A percentile compares a stretch with the other conserved stretches of the same genome.
Evolutionary conservation across 1,140 invertebrate species (phyloP).

Genomic region (Danaus plexippus): DNA sequence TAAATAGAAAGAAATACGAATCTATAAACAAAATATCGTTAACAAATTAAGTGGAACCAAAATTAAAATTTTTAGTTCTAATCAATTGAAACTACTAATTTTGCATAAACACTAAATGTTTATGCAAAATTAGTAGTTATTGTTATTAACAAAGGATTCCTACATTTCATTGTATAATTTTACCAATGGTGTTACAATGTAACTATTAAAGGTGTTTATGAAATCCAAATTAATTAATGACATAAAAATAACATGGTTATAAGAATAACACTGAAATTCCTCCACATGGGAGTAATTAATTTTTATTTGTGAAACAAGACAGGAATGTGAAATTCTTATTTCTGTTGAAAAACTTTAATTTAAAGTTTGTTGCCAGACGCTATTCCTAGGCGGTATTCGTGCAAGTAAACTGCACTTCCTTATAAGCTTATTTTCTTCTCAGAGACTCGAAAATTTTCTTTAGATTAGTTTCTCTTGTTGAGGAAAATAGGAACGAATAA

Average conservation of each 20-base stretch:
- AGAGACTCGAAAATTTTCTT: conserved; percentile 68
- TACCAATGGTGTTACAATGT: no score
- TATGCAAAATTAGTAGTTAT: no score
- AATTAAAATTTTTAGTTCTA: no score
- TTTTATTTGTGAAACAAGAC: conserved; percentile 17
- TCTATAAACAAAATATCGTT: no score
- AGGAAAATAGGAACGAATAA: conserved; percentile 65
- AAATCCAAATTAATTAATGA: no score
- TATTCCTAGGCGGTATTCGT: conserved; percentile 57
- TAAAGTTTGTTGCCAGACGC: conserved; percentile 61
- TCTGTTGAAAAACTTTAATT: conserved; percentile 61
- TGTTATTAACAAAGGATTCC: no score
- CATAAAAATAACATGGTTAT: background rate
- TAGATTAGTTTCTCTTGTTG: conserved; percentile 71
- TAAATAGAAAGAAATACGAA: no score
- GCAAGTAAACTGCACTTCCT: conserved; percentile 65
- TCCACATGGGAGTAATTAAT: conserved; percentile 23
- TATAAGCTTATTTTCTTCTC: conserved; percentile 70
- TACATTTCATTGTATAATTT: no score
- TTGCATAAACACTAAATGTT: no score
- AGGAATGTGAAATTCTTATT: conserved; percentile 47
- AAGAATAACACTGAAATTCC: conserved; percentile 8
- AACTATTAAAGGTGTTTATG: no score
- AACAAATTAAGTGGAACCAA: no score
- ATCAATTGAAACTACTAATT: no score